Conservation (phyloP, 2,888 invertebrate genomes). For the Amitus sp. region DNA sequence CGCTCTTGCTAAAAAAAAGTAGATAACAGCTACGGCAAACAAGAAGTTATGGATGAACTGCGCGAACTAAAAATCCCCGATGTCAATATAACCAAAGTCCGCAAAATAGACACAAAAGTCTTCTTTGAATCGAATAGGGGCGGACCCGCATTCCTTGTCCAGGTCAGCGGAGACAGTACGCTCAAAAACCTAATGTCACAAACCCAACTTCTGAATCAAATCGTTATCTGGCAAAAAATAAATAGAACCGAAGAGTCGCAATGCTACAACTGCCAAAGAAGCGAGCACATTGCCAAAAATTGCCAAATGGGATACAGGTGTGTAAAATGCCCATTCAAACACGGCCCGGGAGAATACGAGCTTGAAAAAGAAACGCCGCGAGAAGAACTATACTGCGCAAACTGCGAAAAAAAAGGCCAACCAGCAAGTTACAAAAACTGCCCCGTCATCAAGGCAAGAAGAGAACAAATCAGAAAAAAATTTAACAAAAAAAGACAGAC, state of each 20-base stretch:
- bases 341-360: slow-evolving; percentile 28
- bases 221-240: slow-evolving; percentile 25
- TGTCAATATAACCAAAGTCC: neutral
- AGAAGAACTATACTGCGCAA: slow-evolving; percentile 7
- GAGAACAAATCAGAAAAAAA: slow-evolving; percentile 11
- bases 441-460: slow-evolving; percentile 12
- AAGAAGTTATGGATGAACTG: too few relatives aligned
- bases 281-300: slow-evolving; percentile 21
- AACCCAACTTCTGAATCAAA: too few relatives aligned
- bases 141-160: neutral
- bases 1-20: too few relatives aligned
- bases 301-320: slow-evolving; percentile 29
- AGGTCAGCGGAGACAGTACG: too few relatives aligned
- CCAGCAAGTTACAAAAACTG: slow-evolving; percentile 35
- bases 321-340: slow-evolving; percentile 21
- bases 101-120: slow-evolving; percentile 3
- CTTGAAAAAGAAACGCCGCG: neutral
- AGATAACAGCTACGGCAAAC: too few relatives aligned
- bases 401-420: slow-evolving; percentile 19
- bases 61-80: too few relatives aligned
- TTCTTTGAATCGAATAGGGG: slow-evolving; percentile 6
- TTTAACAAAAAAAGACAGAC: neutral
- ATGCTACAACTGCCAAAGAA: slow-evolving; percentile 35
- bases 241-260: slow-evolving; percentile 21
- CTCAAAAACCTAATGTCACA: too few relatives aligned